phyloP scores from a whole-genome alignment of 2,113 vertebrate genomes.

The Excalfactoria chinensis region DNA sequence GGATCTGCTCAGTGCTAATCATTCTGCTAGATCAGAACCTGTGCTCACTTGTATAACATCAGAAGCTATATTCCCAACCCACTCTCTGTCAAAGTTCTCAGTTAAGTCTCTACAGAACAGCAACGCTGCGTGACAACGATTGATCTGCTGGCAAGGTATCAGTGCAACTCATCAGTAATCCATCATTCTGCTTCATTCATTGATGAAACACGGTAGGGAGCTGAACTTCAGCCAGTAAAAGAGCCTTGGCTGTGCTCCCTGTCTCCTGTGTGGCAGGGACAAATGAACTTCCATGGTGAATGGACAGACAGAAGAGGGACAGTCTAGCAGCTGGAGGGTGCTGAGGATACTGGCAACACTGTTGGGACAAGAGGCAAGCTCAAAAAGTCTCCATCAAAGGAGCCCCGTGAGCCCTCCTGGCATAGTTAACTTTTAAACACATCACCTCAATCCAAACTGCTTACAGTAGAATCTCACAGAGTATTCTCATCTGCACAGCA shows the following conservation, averaged over 20 bases:
- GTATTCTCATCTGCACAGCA: neutral
- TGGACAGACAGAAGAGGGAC: neutral
- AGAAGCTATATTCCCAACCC: neutral
- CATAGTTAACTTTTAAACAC: neutral
- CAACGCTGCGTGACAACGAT: neutral
- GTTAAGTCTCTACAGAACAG: neutral
- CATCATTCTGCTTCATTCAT: neutral
- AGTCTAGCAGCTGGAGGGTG: neutral
- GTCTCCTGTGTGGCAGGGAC: neutral
- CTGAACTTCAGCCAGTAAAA: neutral
- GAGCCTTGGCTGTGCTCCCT: neutral
- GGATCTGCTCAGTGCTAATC: neutral
- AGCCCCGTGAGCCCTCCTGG: neutral
- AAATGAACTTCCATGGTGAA: neutral
- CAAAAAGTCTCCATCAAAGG: neutral
- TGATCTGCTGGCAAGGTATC: neutral
- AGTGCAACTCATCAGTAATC: neutral
- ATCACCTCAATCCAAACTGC: accelerated
- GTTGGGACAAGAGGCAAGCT: neutral
- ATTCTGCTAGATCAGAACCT: neutral
- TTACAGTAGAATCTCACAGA: neutral
- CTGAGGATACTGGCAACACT: neutral
- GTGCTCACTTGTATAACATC: neutral
- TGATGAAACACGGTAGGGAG: neutral
- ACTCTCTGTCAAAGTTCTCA: neutral